Conservation (phyloP, 1,140 invertebrate species). For the Cyclargus thomasi region DNA sequence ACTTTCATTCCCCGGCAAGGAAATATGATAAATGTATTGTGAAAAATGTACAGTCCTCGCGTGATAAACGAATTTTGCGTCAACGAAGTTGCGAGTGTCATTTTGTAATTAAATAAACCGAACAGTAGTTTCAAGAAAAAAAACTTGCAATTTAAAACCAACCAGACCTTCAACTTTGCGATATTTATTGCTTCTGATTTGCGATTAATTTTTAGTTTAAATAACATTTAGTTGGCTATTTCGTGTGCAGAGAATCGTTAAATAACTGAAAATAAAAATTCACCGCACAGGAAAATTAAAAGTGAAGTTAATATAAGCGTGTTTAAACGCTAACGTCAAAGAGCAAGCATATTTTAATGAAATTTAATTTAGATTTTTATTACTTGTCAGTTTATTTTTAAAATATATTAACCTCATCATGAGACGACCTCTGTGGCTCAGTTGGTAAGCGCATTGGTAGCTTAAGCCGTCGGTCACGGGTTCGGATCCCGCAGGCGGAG, state of each 20-base stretch:
- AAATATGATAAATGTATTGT: too few species aligned
- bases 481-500: too few species aligned
- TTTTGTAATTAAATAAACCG: too few species aligned
- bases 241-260: neutral
- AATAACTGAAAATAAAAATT: neutral
- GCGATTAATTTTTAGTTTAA: neutral
- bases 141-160: neutral
- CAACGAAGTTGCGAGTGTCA: too few species aligned
- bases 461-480: too few species aligned
- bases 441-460: too few species aligned
- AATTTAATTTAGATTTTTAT: neutral
- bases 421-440: too few species aligned
- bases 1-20: too few species aligned
- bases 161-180: neutral
- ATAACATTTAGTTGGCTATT: neutral
- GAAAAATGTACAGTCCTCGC: too few species aligned
- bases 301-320: conserved; percentile 3
- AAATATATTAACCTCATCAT: neutral
- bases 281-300: neutral
- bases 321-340: neutral
- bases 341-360: neutral
- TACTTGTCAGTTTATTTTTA: neutral
- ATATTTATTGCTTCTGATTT: neutral
- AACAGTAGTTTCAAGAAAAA: too few species aligned
- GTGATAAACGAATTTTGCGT: too few species aligned